Base-by-base conservation (phyloP, 2,113 vertebrate species). In the Micronycteris hirsuta region DNA sequence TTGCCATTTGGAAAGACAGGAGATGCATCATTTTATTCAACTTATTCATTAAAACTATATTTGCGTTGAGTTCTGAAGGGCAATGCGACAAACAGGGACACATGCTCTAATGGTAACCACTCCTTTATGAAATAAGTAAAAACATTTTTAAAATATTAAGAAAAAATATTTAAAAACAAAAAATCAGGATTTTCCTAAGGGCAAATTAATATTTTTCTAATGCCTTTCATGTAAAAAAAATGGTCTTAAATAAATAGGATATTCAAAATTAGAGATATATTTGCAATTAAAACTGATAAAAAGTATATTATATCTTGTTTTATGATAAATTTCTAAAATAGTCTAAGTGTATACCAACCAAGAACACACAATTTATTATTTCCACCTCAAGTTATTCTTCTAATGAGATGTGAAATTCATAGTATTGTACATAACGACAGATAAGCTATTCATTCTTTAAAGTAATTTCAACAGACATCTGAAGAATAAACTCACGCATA, bases 351-450 rank as follows among this genome's bases (percentile, higher is more conserved):
- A 65, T 56, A 80, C 13, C 89, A 76, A 7, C 33, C 81, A 61
- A 96, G 7, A 89, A 81, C 17, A 90, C 24, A 96, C 15, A 93
- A 45, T 83, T 24, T 80, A 58, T 86, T 86, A 81, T 81, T 92
- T 74, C 31, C 13, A 80, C 3, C 13, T 78, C 56, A 83, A 89
- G 49, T 83, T 43, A 84, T 86, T 67, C 16, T 87, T 84, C 82
- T 52, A 84, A 61, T 80, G n/a, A 91, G 16, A 80, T 63, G 5
- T 61, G 1, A 91, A 76, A 80, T 43, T 67, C 52, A 73, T 20
- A 56, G 24, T 36, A 77, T 26, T 43, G 24, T 36, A 80, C 24
- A 65, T 43, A 89, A 45, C 80, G n/a, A 63, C 8, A 61, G 28
- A 33, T 52, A 82, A 73, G 38, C 31, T 56, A 91, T 31, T 67